Percentiles rank a stretch among this genome's conserved stretches.
Conservation (phyloP, 2,797 vertebrate species). For the Benthosema pterotum region DNA sequence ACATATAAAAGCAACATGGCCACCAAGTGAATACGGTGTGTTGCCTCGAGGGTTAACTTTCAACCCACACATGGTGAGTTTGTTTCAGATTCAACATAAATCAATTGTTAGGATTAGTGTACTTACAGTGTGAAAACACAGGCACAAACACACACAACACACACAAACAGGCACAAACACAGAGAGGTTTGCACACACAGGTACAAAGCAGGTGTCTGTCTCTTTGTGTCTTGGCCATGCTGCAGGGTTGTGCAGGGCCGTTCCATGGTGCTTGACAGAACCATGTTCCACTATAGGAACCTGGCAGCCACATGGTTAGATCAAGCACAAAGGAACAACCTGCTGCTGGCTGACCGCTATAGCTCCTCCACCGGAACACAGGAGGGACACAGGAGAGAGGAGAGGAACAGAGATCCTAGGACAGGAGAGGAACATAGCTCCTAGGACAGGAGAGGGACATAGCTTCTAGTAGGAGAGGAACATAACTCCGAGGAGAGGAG, state of each 20-base stretch:
- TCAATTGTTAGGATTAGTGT: constrained; percentile 44
- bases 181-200: constrained; percentile 34
- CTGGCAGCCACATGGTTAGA: constrained; percentile 99
- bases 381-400: constrained; percentile 78
- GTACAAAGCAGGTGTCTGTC: constrained; percentile 60
- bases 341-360: constrained; percentile 92
- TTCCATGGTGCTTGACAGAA: constrained; percentile 99
- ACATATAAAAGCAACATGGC: no score
- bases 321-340: constrained; percentile 99
- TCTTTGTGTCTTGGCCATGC: constrained; percentile 91
- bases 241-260: constrained; percentile 96
- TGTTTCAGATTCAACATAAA: constrained; percentile 43
- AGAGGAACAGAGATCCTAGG: background rate
- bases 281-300: constrained; percentile 98
- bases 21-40: no score
- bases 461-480: no score
- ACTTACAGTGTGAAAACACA: constrained; percentile 19
- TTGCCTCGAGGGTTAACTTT: no score
- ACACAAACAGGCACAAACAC: constrained; percentile 23
- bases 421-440: background rate
- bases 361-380: constrained; percentile 89
- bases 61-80: constrained; percentile 19
- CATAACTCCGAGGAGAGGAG: background rate
- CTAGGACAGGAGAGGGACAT: constrained; percentile 7
- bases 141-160: constrained; percentile 32